Conservation (phyloP, 1,140 invertebrate genomes). For the Neoseiulus cucumeris region DNA sequence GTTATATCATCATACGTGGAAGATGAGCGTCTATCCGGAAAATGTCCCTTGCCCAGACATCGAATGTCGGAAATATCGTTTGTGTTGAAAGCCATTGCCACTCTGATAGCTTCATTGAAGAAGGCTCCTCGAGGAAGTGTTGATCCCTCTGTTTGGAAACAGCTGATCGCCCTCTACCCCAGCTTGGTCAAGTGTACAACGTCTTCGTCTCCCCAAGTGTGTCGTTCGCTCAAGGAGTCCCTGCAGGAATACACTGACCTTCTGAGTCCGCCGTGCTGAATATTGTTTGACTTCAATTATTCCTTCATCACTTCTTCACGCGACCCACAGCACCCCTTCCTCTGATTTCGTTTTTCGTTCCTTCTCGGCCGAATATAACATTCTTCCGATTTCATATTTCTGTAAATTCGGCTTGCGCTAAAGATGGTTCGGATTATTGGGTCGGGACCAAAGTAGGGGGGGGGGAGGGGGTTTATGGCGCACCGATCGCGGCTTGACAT, state of each 20-base stretch:
- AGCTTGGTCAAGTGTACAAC: conserved; percentile 70
- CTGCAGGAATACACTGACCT: conserved; percentile 70
- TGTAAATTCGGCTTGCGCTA: too few relatives aligned
- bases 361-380: too few relatives aligned
- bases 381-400: too few relatives aligned
- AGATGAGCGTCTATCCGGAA: conserved; percentile 67
- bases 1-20: conserved; percentile 68
- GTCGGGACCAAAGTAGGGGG: too few relatives aligned
- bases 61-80: conserved; percentile 85
- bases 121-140: conserved; percentile 65
- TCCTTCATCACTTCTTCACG: too few relatives aligned
- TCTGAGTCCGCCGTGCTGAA: conserved; percentile 36
- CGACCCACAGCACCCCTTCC: too few relatives aligned
- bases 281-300: too few relatives aligned
- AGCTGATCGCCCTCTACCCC: conserved; percentile 73
- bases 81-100: conserved; percentile 84
- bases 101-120: conserved; percentile 71
- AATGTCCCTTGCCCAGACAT: conserved; percentile 72
- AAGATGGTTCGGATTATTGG: too few relatives aligned
- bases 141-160: conserved; percentile 59
- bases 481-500: too few relatives aligned
- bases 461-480: too few relatives aligned
- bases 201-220: conserved; percentile 49
- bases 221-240: conserved; percentile 58
- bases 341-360: too few relatives aligned